Percentiles rank a stretch among this genome's conserved stretches.
Conservation (phyloP, 1,140 invertebrate genomes). For the Mizuhopecten yessoensis region DNA sequence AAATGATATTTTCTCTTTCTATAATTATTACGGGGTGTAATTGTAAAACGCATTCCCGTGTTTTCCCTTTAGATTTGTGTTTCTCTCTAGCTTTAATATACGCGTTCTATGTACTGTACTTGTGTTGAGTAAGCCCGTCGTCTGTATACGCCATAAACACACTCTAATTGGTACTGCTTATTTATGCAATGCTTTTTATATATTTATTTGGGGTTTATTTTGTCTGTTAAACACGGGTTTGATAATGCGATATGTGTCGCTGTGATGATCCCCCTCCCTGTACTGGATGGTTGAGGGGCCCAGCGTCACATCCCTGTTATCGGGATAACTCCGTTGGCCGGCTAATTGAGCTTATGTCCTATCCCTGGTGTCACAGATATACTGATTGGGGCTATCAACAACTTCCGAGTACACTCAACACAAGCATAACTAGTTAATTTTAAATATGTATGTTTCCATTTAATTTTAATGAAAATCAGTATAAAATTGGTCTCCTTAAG, state of each 20-base stretch:
- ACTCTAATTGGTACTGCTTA: neutral
- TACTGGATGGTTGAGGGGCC: neutral
- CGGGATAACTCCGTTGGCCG: neutral
- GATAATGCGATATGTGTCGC: neutral
- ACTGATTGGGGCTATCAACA: neutral
- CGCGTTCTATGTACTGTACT: neutral
- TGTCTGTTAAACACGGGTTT: too few species aligned
- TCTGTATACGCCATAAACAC: neutral
- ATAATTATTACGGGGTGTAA: neutral
- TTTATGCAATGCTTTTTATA: neutral
- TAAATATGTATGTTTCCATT: neutral
- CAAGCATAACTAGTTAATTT: neutral
- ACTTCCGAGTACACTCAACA: neutral
- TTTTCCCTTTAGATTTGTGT: neutral
- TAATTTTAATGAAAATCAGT: too few species aligned
- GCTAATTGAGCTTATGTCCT: neutral
- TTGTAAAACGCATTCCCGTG: neutral
- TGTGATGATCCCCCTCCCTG: neutral
- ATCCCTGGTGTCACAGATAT: neutral
- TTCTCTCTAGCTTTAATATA: neutral
- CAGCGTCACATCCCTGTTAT: neutral
- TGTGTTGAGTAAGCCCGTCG: neutral
- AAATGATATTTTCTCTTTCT: neutral
- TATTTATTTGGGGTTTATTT: neutral
- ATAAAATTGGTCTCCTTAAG: too few species aligned